Evolutionary conservation across 2,113 vertebrate species (phyloP), one percentile per base, ranked within the genome.

Genomic region (Rattus rattus): DNA sequence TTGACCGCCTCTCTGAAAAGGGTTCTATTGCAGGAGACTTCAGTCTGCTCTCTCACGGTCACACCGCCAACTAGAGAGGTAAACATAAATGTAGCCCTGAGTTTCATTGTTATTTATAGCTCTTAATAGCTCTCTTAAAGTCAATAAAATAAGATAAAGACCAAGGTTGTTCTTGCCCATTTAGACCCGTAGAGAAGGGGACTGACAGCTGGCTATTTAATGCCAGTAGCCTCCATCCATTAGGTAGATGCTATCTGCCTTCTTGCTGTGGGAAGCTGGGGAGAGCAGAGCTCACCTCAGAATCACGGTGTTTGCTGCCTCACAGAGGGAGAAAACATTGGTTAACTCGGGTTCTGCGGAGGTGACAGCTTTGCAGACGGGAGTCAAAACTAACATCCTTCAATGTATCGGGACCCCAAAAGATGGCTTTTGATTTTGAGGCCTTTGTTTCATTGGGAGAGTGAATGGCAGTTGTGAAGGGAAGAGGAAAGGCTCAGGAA

Each of bases 41-140:
- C 10, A 79, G 49, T 36, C 77, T 10, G 49, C 49, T 16, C 13
- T 49, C 43, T 28, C 75, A 49, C 43, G 75, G 16, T 20, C 77
- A 22, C 0, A 26, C 49, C 2, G 5, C 52, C 30, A 36, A 54
- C 30, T 20, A 19, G 30, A 11, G 77, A 4, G 1, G 8, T 11
- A 36, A 54, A 11, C 52, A 65, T 63, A 85, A 43, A 65, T 59
- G 13, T 65, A 28, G 7, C 39, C n/a, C 39, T 85, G 39, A 47
- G 5, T 17, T 65, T 26, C 39, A n/a, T 73, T 61, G 49, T 70
- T 20, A 54, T 59, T 69, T 36, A 85, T 9, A 36, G 89, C 33
- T 77, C 39, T 72, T 39, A 39, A 84, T 39, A 26, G n/a, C 54
- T 47, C 63, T 36, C 11, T 20, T 80, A 22, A 65, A 63, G 26